A percentile compares a stretch with the other conserved stretches of the same genome.
These are phyloP conservation scores for Drosophila pectinifera DNA, from an alignment of 1,140 invertebrate genomes.

Conservation along the genomic window DNA sequence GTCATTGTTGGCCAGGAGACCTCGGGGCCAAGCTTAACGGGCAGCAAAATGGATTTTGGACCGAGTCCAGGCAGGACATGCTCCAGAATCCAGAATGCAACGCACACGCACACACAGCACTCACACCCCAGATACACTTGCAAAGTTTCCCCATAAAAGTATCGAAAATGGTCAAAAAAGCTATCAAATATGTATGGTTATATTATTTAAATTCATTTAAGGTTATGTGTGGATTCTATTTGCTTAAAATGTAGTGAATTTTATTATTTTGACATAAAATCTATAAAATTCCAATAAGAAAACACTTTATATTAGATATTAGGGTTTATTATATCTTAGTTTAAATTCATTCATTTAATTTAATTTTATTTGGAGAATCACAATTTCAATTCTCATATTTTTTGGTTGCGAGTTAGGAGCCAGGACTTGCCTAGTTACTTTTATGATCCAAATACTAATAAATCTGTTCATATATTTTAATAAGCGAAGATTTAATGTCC, in stretches of 20 bases:
- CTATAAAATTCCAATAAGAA: neutral
- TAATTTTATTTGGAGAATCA: neutral
- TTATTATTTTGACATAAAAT: neutral
- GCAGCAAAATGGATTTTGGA: constrained; percentile 65
- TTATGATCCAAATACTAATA: neutral
- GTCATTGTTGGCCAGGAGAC: constrained; percentile 54
- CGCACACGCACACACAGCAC: constrained; percentile 13
- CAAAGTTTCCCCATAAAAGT: neutral
- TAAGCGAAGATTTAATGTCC: neutral
- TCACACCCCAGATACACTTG: constrained; percentile 8
- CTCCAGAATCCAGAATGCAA: constrained; percentile 36
- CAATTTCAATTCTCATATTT: too few species aligned
- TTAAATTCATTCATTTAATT: neutral
- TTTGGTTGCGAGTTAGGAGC: neutral
- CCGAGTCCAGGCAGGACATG: constrained; percentile 25
- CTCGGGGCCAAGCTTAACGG: constrained; percentile 54
- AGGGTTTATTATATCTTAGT: neutral
- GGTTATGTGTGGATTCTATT: too few species aligned
- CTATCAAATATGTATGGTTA: too few species aligned
- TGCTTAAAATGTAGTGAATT: too few species aligned
- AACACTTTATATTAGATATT: too few species aligned
- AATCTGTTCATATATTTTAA: neutral
- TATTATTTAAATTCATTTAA: neutral
- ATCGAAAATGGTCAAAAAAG: neutral
- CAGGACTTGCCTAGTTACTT: neutral